A percentile compares a stretch with the other conserved stretches of the same genome.
phyloP scores from a whole-genome alignment of 2,113 vertebrate genomes.

The Trogon melanurus region DNA sequence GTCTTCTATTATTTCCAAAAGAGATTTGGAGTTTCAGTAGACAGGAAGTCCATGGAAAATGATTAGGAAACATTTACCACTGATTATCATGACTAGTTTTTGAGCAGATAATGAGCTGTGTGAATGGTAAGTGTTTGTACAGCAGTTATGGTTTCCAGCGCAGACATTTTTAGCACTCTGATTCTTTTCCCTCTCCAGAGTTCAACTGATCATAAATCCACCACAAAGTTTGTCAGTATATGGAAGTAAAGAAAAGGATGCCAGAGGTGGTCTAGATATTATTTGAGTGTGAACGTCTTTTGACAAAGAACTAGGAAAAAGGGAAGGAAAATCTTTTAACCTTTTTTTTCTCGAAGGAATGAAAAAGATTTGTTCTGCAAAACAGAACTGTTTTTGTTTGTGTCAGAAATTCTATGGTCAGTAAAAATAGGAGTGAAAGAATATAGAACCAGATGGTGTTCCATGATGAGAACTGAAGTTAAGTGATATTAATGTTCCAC shows the following conservation, averaged over 20 bases:
- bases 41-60: not conserved
- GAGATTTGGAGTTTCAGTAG: not conserved
- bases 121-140: not conserved
- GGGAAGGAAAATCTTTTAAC: not conserved
- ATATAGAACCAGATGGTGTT: not conserved
- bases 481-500: not conserved
- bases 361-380: rapidly evolving
- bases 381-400: not conserved
- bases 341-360: not conserved
- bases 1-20: not conserved
- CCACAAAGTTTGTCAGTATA: not conserved
- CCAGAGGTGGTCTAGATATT: not conserved
- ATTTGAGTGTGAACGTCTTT: not conserved
- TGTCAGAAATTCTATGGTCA: not conserved
- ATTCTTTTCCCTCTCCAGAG: not conserved
- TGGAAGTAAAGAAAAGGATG: not conserved
- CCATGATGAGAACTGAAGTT: not conserved
- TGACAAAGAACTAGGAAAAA: not conserved
- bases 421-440: not conserved
- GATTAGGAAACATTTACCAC: not conserved
- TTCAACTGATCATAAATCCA: not conserved
- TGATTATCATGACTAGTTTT: conserved; percentile 26
- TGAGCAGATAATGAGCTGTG: not conserved
- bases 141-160: not conserved
- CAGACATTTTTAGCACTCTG: not conserved